Percentiles rank a stretch among this genome's conserved stretches.
Evolutionary conservation across 2,797 vertebrate species (phyloP).

Genomic region (Malurus splendens): DNA sequence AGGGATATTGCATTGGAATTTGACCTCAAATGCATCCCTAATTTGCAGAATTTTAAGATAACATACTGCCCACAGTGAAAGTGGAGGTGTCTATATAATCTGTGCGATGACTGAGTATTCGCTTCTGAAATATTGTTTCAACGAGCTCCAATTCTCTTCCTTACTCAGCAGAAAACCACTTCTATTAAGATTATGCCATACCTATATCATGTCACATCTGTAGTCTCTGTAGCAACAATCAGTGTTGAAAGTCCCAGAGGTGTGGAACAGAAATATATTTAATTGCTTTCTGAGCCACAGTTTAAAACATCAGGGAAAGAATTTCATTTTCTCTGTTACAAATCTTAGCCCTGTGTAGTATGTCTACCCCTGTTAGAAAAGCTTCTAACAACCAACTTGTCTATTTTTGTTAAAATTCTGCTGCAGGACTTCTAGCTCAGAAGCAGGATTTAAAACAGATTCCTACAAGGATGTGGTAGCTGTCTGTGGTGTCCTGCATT

Average conservation of each 20-base stretch:
- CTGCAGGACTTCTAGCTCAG: not conserved
- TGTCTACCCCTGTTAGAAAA: not conserved
- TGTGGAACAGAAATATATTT: not conserved
- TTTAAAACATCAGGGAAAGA: not conserved
- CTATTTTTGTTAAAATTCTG: not conserved
- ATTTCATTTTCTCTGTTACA: not conserved
- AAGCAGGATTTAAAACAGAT: not conserved
- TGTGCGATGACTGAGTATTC: not conserved
- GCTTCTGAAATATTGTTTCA: not conserved
- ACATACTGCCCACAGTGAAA: not conserved
- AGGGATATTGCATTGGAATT: not conserved
- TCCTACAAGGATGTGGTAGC: not conserved
- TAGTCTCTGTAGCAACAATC: not conserved
- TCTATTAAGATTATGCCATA: not conserved
- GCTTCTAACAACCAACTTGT: rapidly evolving
- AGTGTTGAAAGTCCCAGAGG: not conserved
- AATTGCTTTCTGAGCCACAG: not conserved
- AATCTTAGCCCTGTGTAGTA: not conserved
- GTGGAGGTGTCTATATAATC: not conserved
- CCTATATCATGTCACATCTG: not conserved
- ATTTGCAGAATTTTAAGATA: not conserved
- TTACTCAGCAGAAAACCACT: not conserved
- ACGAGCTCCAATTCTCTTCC: not conserved
- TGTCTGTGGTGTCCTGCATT: not conserved
- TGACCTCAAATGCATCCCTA: not conserved